These are phyloP conservation scores for Pseudomyrmex cubaensis DNA, from an alignment of 1,140 invertebrate species.

Conservation along the genomic window DNA sequence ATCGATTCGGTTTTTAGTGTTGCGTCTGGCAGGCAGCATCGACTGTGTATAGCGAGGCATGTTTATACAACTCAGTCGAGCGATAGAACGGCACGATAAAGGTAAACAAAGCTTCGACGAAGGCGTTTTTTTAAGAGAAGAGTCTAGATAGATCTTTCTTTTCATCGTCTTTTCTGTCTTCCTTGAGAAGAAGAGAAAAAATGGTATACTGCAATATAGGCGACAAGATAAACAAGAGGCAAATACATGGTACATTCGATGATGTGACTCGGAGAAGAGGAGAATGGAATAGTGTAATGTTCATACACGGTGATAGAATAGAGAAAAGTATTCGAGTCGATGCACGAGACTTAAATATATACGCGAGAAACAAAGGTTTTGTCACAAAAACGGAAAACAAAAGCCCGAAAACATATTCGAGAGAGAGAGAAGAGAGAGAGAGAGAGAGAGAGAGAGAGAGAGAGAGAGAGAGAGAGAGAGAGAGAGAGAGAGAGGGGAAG, in stretches of 20 bases:
- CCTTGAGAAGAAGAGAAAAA: neutral
- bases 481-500: too few relatives aligned
- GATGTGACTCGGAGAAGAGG: neutral
- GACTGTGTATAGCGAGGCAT: neutral
- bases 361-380: conserved; percentile 10
- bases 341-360: conserved; percentile 47
- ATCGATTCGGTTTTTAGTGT: conserved; percentile 49
- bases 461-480: too few relatives aligned
- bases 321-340: conserved; percentile 14
- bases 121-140: neutral
- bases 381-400: neutral
- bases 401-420: neutral
- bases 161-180: neutral
- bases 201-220: conserved; percentile 33
- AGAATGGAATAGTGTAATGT: neutral
- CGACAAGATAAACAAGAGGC: conserved; percentile 35
- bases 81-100: conserved; percentile 13
- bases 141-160: neutral
- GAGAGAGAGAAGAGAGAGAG: too few relatives aligned
- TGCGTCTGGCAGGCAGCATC: conserved; percentile 46
- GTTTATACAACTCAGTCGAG: conserved; percentile 33
- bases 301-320: conserved; percentile 1
- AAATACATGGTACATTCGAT: conserved; percentile 23
- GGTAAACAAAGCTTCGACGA: conserved; percentile 25
- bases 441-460: too few relatives aligned